Conservation (phyloP, 1,140 invertebrate species). For the Diorhabda carinulata region DNA sequence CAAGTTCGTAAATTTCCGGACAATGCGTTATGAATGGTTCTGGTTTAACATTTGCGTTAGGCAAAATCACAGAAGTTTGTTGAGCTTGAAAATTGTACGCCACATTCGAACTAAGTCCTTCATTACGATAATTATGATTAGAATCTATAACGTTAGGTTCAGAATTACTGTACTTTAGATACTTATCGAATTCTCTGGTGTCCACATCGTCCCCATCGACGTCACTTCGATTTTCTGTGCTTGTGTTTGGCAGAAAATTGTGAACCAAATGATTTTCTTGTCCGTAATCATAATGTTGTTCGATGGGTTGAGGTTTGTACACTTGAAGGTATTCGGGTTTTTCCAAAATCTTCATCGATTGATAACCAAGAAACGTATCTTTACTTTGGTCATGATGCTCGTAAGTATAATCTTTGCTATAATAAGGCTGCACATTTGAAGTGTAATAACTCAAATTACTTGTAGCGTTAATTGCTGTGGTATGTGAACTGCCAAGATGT, state of each 20-base stretch:
- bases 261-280: constrained; percentile 46
- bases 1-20: constrained; percentile 38
- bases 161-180: constrained; percentile 56
- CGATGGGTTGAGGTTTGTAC: constrained; percentile 27
- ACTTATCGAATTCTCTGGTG: constrained; percentile 62
- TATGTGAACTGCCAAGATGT: constrained; percentile 49
- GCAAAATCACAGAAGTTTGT: constrained; percentile 48
- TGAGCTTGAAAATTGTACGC: constrained; percentile 44
- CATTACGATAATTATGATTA: constrained; percentile 52
- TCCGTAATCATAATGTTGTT: constrained; percentile 48
- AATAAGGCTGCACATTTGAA: constrained; percentile 13
- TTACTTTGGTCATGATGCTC: constrained; percentile 29
- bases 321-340: constrained; percentile 33
- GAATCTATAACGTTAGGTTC: constrained; percentile 53
- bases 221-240: constrained; percentile 42
- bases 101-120: constrained; percentile 38
- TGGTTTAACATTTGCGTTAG: constrained; percentile 46
- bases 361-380: constrained; percentile 31
- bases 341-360: constrained; percentile 28
- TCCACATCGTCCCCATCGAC: constrained; percentile 56
- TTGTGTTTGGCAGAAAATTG: constrained; percentile 43
- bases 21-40: constrained; percentile 38
- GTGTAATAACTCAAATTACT: constrained; percentile 25
- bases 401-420: constrained; percentile 36
- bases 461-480: constrained; percentile 23